Evolutionary conservation across 2,797 vertebrate genomes (phyloP).

Genomic region (Erethizon dorsatum): DNA sequence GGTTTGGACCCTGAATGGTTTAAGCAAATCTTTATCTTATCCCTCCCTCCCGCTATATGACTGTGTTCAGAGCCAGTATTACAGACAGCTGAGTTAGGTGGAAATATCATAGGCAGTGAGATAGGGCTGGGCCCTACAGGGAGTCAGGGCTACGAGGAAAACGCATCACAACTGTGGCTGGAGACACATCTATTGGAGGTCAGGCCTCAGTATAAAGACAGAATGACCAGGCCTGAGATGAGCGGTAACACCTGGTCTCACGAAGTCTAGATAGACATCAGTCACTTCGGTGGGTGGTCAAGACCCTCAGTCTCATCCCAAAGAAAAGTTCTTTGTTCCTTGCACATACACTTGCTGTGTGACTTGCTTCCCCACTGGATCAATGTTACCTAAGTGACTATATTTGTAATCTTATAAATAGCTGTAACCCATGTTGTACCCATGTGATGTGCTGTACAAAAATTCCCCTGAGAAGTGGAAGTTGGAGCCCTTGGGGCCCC

Average conservation of each 20-base stretch:
- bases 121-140: neutral
- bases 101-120: neutral
- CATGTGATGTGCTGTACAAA: neutral
- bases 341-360: neutral
- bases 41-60: neutral
- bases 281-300: too few relatives aligned
- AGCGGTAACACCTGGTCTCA: neutral
- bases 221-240: neutral
- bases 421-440: neutral
- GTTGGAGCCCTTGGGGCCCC: neutral
- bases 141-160: neutral
- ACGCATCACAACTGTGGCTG: neutral
- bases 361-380: neutral
- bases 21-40: neutral
- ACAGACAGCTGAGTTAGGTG: neutral
- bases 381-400: neutral
- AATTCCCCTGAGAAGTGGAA: neutral
- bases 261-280: neutral
- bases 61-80: neutral
- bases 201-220: neutral
- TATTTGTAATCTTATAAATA: neutral
- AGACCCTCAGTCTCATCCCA: neutral
- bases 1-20: neutral
- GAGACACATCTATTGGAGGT: neutral
- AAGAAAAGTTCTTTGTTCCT: neutral